These are phyloP conservation scores for Chydorus sphaericus DNA, from an alignment of 2,888 invertebrate species.

Conservation along the genomic window DNA sequence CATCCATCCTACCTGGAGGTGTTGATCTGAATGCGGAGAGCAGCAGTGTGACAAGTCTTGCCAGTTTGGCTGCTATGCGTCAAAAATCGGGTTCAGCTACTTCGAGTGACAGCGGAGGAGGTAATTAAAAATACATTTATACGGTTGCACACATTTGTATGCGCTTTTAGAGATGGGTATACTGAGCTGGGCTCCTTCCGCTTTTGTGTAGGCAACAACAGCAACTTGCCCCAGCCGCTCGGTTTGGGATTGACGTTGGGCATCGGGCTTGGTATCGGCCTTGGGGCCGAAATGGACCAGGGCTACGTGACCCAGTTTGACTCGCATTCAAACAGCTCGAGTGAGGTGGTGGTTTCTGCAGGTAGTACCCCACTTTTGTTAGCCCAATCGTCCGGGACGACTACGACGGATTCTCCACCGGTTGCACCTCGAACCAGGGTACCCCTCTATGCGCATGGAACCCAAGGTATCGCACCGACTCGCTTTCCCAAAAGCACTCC, in stretches of 20 bases:
- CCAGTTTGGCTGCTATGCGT: conserved; percentile 54
- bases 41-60: conserved; percentile 84
- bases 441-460: conserved; percentile 4
- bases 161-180: too few species aligned
- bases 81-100: conserved; percentile 48
- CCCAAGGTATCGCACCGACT: conserved; percentile 1
- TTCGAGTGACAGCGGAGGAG: conserved; percentile 48
- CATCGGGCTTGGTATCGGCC: conserved; percentile 11
- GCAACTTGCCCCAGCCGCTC: conserved; percentile 10
- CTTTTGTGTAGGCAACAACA: not conserved
- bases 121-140: too few species aligned
- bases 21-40: conserved; percentile 87
- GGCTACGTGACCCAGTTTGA: conserved; percentile 66
- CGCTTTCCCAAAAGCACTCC: not conserved
- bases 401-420: conserved; percentile 8
- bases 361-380: conserved; percentile 18
- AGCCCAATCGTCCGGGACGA: not conserved
- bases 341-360: conserved; percentile 18
- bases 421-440: conserved; percentile 11
- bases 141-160: too few species aligned
- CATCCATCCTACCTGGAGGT: conserved; percentile 65
- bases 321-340: conserved; percentile 43
- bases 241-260: conserved; percentile 11
- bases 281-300: conserved; percentile 36
- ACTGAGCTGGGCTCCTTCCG: too few species aligned